These are phyloP conservation scores for Laothoe populi DNA, from an alignment of 2,888 invertebrate genomes.

Conservation along the genomic window DNA sequence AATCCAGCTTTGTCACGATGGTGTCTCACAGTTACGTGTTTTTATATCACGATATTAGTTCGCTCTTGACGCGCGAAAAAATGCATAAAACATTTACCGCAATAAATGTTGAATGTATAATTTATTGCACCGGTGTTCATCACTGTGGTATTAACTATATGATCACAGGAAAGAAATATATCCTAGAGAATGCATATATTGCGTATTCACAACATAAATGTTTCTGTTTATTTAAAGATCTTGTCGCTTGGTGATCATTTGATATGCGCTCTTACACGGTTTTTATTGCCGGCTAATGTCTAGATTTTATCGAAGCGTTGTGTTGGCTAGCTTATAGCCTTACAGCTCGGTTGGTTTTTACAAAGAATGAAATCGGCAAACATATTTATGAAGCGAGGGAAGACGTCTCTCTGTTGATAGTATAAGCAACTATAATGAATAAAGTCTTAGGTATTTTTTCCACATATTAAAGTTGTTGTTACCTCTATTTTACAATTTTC, in stretches of 20 bases:
- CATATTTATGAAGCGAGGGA: no score
- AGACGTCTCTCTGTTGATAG: no score
- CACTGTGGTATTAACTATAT: not conserved
- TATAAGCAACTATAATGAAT: no score
- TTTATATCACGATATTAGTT: slow-evolving; percentile 39
- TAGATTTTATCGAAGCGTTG: slow-evolving; percentile 2
- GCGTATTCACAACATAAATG: not conserved
- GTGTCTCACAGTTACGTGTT: slow-evolving; percentile 27
- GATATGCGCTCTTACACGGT: not conserved
- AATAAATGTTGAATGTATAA: slow-evolving; percentile 5
- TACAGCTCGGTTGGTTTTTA: no score
- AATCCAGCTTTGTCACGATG: slow-evolving; percentile 44
- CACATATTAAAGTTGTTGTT: no score
- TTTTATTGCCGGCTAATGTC: not conserved
- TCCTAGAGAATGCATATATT: slow-evolving; percentile 12
- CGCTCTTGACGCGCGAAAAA: slow-evolving; percentile 27
- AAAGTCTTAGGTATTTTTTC: no score
- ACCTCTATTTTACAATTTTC: no score
- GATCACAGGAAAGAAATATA: not conserved
- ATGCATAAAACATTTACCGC: slow-evolving; percentile 31
- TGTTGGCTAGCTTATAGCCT: no score
- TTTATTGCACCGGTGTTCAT: slow-evolving; percentile 16
- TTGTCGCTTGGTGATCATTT: slow-evolving; percentile 4
- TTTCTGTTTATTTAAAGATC: slow-evolving; percentile 21
- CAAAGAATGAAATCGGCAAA: no score